These are phyloP conservation scores for Amorpha juglandis DNA, from an alignment of 2,888 invertebrate genomes.

Conservation along the genomic window DNA sequence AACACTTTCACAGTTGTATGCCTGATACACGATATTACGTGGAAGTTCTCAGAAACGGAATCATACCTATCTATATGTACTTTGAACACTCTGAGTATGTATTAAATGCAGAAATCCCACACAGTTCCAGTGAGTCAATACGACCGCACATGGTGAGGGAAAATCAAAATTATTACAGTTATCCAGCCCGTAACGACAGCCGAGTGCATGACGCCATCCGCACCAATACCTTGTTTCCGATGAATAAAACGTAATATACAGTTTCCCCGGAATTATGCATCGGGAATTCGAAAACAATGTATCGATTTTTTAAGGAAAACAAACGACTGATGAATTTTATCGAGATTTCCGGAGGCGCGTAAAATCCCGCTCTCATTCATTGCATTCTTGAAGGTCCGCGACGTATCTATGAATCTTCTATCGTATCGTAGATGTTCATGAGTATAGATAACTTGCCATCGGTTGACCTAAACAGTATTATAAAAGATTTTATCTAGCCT, in stretches of 20 bases:
- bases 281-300: slow-evolving; percentile 4
- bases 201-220: slow-evolving; percentile 7
- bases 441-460: no score
- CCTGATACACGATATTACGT: neutral
- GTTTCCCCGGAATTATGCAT: slow-evolving; percentile 30
- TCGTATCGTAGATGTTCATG: no score
- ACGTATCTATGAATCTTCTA: no score
- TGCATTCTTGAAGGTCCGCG: no score
- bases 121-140: slow-evolving; percentile 7
- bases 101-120: neutral
- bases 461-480: no score
- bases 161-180: neutral
- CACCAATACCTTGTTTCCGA: neutral
- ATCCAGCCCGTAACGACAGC: neutral
- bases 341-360: neutral
- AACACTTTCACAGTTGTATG: no score
- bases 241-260: neutral
- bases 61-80: no score
- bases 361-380: no score
- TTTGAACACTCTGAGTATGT: neutral
- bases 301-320: neutral
- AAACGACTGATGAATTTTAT: neutral
- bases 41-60: neutral
- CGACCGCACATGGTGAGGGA: neutral
- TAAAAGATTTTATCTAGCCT: no score